Evolutionary conservation across 1,140 invertebrate genomes (phyloP), one percentile per base, ranked within the genome.

Genomic region (Gyrodactylus bullatarudis): DNA sequence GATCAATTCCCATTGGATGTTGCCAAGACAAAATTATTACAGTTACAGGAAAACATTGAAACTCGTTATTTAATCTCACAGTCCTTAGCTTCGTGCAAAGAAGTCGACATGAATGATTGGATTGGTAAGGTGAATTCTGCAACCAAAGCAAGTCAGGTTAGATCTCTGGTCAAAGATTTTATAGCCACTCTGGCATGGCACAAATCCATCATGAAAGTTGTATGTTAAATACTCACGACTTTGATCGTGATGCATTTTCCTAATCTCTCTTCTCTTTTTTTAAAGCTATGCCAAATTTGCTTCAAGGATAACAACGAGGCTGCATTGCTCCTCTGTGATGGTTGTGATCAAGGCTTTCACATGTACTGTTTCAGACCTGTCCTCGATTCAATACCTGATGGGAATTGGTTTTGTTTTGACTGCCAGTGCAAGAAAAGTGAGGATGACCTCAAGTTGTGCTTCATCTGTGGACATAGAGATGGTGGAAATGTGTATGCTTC

Each of bases 311-410:
- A 95, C 81, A 91, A 94, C 78, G 92, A 96, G 82, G 91, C 91
- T 76, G 88, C 92, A 79, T 81, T 96, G 69, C 82, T 96, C 74
- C 83, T 96, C 0, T 96, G 92, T 83, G 92, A 96, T 83, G 88
- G 89, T 75, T 96, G 92, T 84, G 92, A 96, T 83, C 89, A 89
- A 81, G 92, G 91, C 71, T 95, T 94, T 80, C 92, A 95, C 83
- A 95, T 89, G 69, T 95, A 95, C 79, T 96, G 91, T 83, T 95
- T 96, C 83, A 77, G 80, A 83, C 91, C 91, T 76, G 87, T 89
- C 82, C 89, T 96, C 87, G 89, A 91, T 74, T 87, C 87, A 77
- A 93, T 85, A 82, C 91, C 91, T 54, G 90, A 94, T 78, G 92
- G 92, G 75, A 91, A 96, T 80, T 96, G 91, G 91, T 95, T 81